phyloP scores from a whole-genome alignment of 2,113 vertebrate species.

The Corythornis madagascariensis region DNA sequence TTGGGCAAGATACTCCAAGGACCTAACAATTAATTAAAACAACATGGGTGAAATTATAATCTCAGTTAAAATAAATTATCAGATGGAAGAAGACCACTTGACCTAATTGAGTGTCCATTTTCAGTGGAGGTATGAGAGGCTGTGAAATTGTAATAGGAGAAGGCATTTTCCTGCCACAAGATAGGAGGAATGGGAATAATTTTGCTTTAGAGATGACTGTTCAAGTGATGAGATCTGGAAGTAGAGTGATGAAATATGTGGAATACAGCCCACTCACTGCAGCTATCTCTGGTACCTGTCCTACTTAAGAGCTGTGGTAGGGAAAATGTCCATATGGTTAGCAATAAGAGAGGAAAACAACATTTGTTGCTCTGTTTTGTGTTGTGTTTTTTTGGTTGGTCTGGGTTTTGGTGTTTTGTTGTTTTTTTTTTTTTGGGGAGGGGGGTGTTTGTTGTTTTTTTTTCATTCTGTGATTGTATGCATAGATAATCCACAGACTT shows the following conservation, averaged over 20 bases:
- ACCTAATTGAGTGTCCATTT: background rate
- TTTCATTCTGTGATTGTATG: background rate
- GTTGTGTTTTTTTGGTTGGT: background rate
- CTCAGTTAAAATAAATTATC: background rate
- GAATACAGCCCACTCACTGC: constrained; percentile 60
- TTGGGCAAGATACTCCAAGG: background rate
- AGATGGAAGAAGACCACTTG: background rate
- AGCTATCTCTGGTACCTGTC: constrained; percentile 67
- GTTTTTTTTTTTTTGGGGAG: background rate
- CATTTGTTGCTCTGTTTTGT: constrained; percentile 39
- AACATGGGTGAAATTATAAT: background rate
- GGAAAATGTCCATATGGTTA: constrained; percentile 63
- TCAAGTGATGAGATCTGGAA: constrained; percentile 39
- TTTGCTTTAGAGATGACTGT: constrained; percentile 13
- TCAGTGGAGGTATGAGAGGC: background rate
- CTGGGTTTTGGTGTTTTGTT: no score
- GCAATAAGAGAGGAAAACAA: constrained; percentile 52
- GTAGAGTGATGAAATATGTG: constrained; percentile 44
- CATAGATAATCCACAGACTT: background rate
- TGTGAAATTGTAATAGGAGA: background rate
- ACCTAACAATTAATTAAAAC: constrained; percentile 20
- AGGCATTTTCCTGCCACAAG: background rate
- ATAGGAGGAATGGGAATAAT: background rate
- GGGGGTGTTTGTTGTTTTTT: background rate
- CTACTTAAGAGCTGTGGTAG: constrained; percentile 56